Conservation (phyloP, 2,113 vertebrate genomes). For the Lethenteron reissneri region DNA sequence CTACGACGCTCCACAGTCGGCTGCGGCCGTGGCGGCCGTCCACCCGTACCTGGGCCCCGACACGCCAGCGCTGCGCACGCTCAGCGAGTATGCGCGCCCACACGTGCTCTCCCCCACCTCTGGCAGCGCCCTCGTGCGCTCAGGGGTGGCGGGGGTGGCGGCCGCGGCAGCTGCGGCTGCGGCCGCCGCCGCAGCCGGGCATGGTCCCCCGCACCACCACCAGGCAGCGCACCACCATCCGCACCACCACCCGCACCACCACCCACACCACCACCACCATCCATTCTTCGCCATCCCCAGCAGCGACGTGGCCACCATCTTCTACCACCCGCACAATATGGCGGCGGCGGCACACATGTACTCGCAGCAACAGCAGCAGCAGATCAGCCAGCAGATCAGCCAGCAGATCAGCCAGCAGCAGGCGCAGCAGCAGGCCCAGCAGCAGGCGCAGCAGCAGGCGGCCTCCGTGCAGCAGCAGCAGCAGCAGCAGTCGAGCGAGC, state of each 20-base stretch:
- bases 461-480: constrained; percentile 19
- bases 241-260: constrained; percentile 24
- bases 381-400: no score
- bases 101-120: constrained; percentile 69
- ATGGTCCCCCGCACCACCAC: no score
- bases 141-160: constrained; percentile 52
- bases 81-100: constrained; percentile 89
- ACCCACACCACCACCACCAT: constrained; percentile 29
- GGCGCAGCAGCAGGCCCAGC: constrained; percentile 41
- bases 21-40: constrained; percentile 54
- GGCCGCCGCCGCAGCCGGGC: no score
- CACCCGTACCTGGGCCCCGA: constrained; percentile 82
- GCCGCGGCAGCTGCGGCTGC: constrained; percentile 17
- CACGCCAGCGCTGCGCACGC: constrained; percentile 74
- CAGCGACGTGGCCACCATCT: constrained; percentile 31
- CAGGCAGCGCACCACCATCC: constrained; percentile 21
- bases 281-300: constrained; percentile 34
- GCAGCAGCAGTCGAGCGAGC: constrained; percentile 15
- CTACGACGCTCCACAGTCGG: constrained; percentile 64
- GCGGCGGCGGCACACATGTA: constrained; percentile 37
- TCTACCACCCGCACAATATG: constrained; percentile 27
- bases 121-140: constrained; percentile 57
- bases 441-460: constrained; percentile 47
- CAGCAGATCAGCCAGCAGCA: constrained; percentile 7
- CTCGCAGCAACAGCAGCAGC: constrained; percentile 13